phyloP scores from a whole-genome alignment of 2,888 invertebrate species.

The Ceratothoa steindachneri region DNA sequence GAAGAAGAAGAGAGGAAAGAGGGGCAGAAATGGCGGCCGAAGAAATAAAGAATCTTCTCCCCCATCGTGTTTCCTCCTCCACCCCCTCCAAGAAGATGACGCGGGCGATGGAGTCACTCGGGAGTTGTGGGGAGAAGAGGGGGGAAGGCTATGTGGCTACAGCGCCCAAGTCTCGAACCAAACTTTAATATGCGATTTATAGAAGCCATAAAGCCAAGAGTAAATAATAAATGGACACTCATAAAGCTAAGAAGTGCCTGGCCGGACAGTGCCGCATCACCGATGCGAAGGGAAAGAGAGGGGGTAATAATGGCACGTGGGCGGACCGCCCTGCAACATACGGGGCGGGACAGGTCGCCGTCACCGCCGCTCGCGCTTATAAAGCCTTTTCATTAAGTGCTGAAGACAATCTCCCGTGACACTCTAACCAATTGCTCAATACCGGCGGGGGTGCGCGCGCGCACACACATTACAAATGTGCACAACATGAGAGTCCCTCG shows the following conservation, averaged over 20 bases:
- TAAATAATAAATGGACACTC: slow-evolving; percentile 11
- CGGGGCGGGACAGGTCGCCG: no score
- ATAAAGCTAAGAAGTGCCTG: background rate
- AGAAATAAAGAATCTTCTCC: no score
- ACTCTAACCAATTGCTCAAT: background rate
- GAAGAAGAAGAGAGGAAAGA: no score
- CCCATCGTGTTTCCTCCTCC: no score
- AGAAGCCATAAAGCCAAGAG: slow-evolving; percentile 1
- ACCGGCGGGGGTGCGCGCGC: no score
- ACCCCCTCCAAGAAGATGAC: no score
- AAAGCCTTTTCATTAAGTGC: slow-evolving; percentile 1
- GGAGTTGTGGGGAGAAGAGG: background rate
- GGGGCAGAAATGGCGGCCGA: no score
- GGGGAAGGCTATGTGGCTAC: background rate
- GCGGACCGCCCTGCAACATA: no score
- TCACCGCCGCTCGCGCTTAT: no score
- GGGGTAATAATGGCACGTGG: background rate
- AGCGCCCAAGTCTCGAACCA: no score
- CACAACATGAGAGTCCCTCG: no score
- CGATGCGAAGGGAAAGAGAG: background rate
- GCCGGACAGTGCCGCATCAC: background rate
- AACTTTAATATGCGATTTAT: slow-evolving; percentile 7
- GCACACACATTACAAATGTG: no score
- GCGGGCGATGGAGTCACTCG: background rate
- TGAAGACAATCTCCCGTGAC: background rate